Evolutionary conservation across 2,888 invertebrate genomes (phyloP).

Genomic region (Cryptus viduatorius): DNA sequence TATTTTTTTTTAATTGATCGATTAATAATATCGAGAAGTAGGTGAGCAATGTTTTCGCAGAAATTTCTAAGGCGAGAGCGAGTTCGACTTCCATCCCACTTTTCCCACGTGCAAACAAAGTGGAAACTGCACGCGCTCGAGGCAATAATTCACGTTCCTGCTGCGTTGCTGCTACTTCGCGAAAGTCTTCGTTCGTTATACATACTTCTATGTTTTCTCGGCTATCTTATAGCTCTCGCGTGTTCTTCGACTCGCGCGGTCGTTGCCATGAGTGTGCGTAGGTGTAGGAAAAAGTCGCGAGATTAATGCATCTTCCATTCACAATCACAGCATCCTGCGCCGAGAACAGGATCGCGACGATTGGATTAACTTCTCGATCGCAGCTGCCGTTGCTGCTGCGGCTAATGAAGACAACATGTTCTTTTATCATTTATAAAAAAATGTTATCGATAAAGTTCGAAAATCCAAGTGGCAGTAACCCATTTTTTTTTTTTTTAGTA

Average conservation of each 20-base stretch:
- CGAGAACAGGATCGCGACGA: conserved; percentile 25
- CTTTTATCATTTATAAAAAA: not conserved
- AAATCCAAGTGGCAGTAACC: too few relatives aligned
- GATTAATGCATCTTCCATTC: conserved; percentile 71
- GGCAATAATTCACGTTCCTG: conserved; percentile 66
- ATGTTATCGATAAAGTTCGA: not conserved
- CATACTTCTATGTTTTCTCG: conserved; percentile 30
- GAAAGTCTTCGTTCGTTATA: conserved; percentile 54
- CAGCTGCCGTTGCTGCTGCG: not conserved
- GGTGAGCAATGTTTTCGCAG: conserved; percentile 30
- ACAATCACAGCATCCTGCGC: conserved; percentile 24
- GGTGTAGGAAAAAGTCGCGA: conserved; percentile 65
- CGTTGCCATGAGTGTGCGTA: conserved; percentile 63
- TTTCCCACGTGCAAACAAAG: conserved; percentile 66
- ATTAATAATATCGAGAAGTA: conserved; percentile 16
- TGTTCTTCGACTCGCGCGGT: conserved; percentile 35
- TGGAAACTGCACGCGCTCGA: conserved; percentile 63
- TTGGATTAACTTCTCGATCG: conserved; percentile 24
- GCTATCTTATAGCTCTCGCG: conserved; percentile 4
- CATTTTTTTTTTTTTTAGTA: too few relatives aligned
- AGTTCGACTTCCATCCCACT: conserved; percentile 41
- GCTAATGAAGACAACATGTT: too few relatives aligned
- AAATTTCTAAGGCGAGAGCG: conserved; percentile 9
- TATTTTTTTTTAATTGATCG: conserved; percentile 2
- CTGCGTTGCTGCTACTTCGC: conserved; percentile 45